Evolutionary conservation across 2,113 vertebrate genomes (phyloP), one percentile per base, ranked within the genome.

Genomic region (Gallinago undulata): DNA sequence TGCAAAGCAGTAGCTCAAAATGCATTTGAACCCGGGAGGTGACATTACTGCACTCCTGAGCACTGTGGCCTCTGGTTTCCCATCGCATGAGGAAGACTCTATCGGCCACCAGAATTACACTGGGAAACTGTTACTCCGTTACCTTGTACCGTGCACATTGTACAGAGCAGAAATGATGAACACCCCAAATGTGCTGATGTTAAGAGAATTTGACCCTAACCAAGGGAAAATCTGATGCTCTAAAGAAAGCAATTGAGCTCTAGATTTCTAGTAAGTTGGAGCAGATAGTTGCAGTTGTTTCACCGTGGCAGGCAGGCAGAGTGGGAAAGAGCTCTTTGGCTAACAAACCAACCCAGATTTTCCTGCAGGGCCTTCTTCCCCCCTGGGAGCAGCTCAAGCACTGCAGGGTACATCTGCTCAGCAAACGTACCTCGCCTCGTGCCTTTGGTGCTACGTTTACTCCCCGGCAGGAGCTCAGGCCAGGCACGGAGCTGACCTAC

Each of bases 211-310:
- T 74, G 64, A n/a, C n/a, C 68, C 55, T 85, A 55, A 43, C 15
- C 14, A 75, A 45, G 28, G 22, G 13, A 35, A 90, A 83, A 45
- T 5, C 9, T 56, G 12, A 62, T 41, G 27, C 37, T 70, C 13
- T 63, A 35, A 88, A 73, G 21, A 85, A 91, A 91, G 63, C 18
- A 87, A 89, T 33, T 79, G 47, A 75, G 41, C 45, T 63, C 78
- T 56, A 56, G 4, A 56, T 39, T 87, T 91, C 56, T 16, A 81
- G 23, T 43, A 51, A 74, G 35, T 11, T 70, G 30, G 39, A 84
- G 25, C 56, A 66, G 39, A 56, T 64, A 23, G n/a, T 51, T 84
- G 30, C 51, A 51, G 28, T 25, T 69, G 35, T 60, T 95, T 79
- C 67, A 59, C 37, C 33, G 43, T 30, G 41, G 30, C 67, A 45